Evolutionary conservation across 1,140 invertebrate genomes (phyloP).

Genomic region (Cheumatopsyche charites): DNA sequence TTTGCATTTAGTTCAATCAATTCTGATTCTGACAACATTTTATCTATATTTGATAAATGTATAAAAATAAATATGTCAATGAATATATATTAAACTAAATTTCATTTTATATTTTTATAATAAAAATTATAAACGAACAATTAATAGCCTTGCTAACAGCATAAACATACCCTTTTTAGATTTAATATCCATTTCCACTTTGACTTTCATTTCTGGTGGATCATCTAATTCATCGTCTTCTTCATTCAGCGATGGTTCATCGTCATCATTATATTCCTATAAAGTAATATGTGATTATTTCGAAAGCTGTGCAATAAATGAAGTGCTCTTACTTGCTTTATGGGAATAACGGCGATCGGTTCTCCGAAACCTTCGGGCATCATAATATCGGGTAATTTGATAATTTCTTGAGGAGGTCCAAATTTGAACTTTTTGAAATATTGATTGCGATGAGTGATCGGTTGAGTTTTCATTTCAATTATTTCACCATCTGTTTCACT

Average conservation of each 20-base stretch:
- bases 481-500: constrained; percentile 40
- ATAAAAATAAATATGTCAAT: too few relatives aligned
- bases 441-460: constrained; percentile 33
- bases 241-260: constrained; percentile 28
- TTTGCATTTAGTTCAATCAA: constrained; percentile 41
- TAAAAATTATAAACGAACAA: too few relatives aligned
- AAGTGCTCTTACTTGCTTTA: constrained; percentile 40
- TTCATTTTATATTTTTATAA: too few relatives aligned
- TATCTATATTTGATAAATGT: background rate
- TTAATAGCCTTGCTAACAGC: too few relatives aligned
- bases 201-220: constrained; percentile 35
- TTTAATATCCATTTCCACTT: constrained; percentile 34
- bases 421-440: constrained; percentile 43
- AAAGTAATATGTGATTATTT: background rate
- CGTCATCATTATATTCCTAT: constrained; percentile 46
- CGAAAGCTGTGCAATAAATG: too few relatives aligned
- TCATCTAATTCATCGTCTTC: constrained; percentile 19
- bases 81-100: too few relatives aligned
- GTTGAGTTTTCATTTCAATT: background rate
- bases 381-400: constrained; percentile 36
- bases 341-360: constrained; percentile 44
- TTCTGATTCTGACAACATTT: constrained; percentile 33
- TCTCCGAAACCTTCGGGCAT: constrained; percentile 43
- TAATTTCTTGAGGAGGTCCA: constrained; percentile 25
- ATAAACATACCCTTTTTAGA: too few relatives aligned